A percentile compares a stretch with the other conserved stretches of the same genome.
phyloP scores from a whole-genome alignment of 1,140 invertebrate genomes.

The Caerostris extrusa region DNA sequence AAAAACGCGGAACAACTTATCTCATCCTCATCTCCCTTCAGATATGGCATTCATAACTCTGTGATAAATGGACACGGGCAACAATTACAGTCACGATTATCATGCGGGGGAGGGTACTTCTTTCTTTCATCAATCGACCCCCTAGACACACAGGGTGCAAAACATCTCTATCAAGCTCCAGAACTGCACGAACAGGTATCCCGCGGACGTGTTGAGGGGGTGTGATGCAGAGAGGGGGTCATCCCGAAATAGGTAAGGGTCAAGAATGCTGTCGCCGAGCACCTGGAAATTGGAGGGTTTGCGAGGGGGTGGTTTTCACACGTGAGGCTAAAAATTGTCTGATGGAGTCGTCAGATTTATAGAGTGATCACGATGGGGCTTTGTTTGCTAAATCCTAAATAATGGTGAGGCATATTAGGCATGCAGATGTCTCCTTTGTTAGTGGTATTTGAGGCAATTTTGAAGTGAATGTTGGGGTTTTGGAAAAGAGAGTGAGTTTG shows the following conservation, averaged over 20 bases:
- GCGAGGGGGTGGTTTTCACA: background rate
- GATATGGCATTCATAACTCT: background rate
- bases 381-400: background rate
- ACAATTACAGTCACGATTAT: background rate
- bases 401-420: background rate
- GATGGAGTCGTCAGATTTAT: constrained; percentile 34
- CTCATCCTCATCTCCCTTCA: background rate
- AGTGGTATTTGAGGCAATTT: constrained; percentile 9
- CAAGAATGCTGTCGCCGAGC: background rate
- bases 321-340: background rate
- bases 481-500: background rate
- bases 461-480: background rate
- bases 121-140: background rate
- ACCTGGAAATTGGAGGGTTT: constrained; percentile 2
- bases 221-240: constrained; percentile 19
- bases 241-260: background rate
- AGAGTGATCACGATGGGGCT: constrained; percentile 1
- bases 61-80: background rate
- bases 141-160: background rate
- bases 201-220: background rate
- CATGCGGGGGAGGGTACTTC: background rate
- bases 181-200: constrained; percentile 28
- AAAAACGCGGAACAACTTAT: background rate
- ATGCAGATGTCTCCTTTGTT: constrained; percentile 31
- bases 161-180: background rate